Evolutionary conservation across 2,888 invertebrate genomes (phyloP), one percentile per base, ranked within the genome.

Genomic region (Drosophila parthenogenetica): DNA sequence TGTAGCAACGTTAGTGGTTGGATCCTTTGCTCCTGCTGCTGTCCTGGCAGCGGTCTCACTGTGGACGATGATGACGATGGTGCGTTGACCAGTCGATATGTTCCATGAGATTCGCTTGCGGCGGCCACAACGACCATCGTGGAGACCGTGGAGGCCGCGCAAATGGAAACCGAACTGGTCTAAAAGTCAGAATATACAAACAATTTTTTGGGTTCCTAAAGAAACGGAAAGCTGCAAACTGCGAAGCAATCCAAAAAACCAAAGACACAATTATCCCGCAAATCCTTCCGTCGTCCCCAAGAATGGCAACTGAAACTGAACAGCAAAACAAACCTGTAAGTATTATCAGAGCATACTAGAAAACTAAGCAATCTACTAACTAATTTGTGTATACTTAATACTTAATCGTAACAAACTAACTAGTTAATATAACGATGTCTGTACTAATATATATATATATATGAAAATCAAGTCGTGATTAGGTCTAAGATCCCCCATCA

Each of bases 81-180:
- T 2, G 81, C 90, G 42, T 63, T 90, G 66, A 90, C 90, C 59
- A 83, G 81, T 17, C 75, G 90, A 19, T 90, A 90, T 54, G 86
- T 90, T 89, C 90, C 90, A 88, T 90, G 90, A 90, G 90, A 90
- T 89, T 89, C 90, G 86, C 85, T 90, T 51, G 88, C 89, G 75
- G 89, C 82, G 84, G 88, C 90, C 70, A 85, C 90, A 66, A 79
- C 89, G 46, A 90, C 90, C 66, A 87, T 90, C 65, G 87, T 90
- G 42, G 90, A 89, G 74, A 87, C 86, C 59, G 71, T 89, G 75
- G 86, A 89, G 80, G 89, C 88, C 73, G 79, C 78, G 32, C 89
- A 90, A 79, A 90, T 90, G 90, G 90, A 90, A 81, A 90, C 90
- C 73, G 90, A 90, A 76, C 78, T 90, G 77, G 82, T 90, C 71